Evolutionary conservation across 1,140 invertebrate genomes (phyloP), one percentile per base, ranked within the genome.

Genomic region (Bombus turneri): DNA sequence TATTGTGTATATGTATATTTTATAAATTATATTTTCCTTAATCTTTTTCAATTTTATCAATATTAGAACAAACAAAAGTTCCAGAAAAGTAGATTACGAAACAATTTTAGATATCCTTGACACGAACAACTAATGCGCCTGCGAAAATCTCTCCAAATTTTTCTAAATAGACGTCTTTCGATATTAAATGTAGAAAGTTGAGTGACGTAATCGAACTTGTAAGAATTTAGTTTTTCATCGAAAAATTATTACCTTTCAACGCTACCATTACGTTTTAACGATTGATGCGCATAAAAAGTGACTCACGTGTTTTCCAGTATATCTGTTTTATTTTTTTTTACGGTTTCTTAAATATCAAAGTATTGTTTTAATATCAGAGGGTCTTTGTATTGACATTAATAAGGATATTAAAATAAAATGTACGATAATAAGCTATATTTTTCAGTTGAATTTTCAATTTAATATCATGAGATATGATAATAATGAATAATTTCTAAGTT

Each of bases 1-100:
- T 66, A 66, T 9, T 66, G 13, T 47, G 43, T 18, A 47, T 15
- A 15, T 88, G 1, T 41, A 13, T 10, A 18, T n/a, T 15, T 78
- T n/a, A n/a, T 5, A 2, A 18, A 31, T 47, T 9, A 9, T n/a
- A 22, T 86, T 87, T 73, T 78, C 77, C 76, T 83, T 71, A 86
- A 88, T 5, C 18, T 90, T 88, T 71, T 77, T 87, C 4, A 74
- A 79, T 82, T 72, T 77, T 73, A 25, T n/a, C n/a, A 53, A 53
- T 13, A n/a, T 59, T 13, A n/a, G 47, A 69, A 3, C 22, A n/a
- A 47, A 9, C 1, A 47, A 57, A 39, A 31, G 1, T 22, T 47
- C 1, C 1, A 25, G 5, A 47, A 53, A 53, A 0, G 22, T n/a
- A 53, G 37, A 31, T 1, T 25, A 22, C 9, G 25, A 43, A 64